phyloP scores from a whole-genome alignment of 2,113 vertebrate genomes.

The Silurus asotus region DNA sequence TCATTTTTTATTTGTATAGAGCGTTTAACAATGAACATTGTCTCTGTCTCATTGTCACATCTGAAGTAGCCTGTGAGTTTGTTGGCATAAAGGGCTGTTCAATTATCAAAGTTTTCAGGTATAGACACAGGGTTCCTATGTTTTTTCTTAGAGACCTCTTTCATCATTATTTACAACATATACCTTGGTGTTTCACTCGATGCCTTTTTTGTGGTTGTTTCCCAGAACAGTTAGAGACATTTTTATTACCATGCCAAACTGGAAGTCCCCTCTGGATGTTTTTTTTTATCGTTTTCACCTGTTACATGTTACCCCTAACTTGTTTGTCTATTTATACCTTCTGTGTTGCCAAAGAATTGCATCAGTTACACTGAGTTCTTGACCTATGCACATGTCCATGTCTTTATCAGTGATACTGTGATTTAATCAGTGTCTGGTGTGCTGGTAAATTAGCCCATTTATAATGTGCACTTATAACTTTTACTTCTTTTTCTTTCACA shows the following conservation, averaged over 20 bases:
- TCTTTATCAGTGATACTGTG: neutral
- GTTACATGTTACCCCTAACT: neutral
- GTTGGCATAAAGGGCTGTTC: neutral
- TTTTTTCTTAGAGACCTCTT: neutral
- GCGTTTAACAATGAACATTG: too few relatives aligned
- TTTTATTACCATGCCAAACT: neutral
- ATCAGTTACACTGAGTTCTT: neutral
- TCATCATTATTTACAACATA: neutral
- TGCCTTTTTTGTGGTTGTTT: neutral
- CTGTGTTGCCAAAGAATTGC: neutral
- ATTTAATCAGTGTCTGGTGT: neutral
- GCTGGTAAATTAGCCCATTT: neutral
- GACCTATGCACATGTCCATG: neutral
- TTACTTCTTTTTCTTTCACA: neutral
- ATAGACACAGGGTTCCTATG: too few relatives aligned
- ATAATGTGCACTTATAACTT: neutral
- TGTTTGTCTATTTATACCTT: slow-evolving; percentile 11
- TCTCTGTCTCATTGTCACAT: neutral
- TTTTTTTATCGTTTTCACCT: slow-evolving; percentile 3
- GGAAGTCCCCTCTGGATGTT: neutral
- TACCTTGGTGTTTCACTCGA: neutral
- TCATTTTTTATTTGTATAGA: too few relatives aligned
- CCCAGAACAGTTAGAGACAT: neutral
- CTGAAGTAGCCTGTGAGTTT: neutral
- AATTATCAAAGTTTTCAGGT: neutral